phyloP scores from a whole-genome alignment of 2,888 invertebrate genomes.

The Ophraella communa region DNA sequence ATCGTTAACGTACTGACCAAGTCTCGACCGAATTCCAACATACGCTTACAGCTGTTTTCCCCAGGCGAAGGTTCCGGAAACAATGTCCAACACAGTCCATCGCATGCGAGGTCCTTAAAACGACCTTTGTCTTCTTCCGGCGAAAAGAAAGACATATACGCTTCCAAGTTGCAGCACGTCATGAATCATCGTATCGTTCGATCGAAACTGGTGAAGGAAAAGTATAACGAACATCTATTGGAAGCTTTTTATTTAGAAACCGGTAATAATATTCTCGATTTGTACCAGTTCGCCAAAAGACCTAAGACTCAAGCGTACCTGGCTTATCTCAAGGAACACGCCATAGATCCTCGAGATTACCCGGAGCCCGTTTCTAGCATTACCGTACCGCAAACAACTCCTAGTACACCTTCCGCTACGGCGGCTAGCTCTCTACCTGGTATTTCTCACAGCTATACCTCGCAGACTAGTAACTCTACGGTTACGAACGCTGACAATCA shows the following conservation, averaged over 20 bases:
- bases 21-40: conserved; percentile 50
- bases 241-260: conserved; percentile 88
- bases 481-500: conserved; percentile 23
- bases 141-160: conserved; percentile 62
- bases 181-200: conserved; percentile 75
- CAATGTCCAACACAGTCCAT: conserved; percentile 38
- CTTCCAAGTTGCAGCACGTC: conserved; percentile 69
- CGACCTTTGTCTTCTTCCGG: conserved; percentile 59
- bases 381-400: conserved; percentile 44
- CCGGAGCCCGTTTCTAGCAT: conserved; percentile 50
- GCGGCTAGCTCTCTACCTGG: conserved; percentile 56
- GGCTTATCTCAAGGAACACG: conserved; percentile 73
- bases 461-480: conserved; percentile 30
- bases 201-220: conserved; percentile 73
- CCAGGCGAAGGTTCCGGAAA: conserved; percentile 38
- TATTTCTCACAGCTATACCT: conserved; percentile 45
- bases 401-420: conserved; percentile 55
- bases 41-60: conserved; percentile 56
- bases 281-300: conserved; percentile 81
- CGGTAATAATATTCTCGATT: conserved; percentile 89
- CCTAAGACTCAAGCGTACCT: conserved; percentile 77
- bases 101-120: conserved; percentile 53
- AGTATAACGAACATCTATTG: conserved; percentile 78
- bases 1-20: conserved; percentile 59
- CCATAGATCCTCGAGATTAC: conserved; percentile 54